These are phyloP conservation scores for Bombus cullumanus DNA, from an alignment of 1,140 invertebrate species.

Conservation along the genomic window DNA sequence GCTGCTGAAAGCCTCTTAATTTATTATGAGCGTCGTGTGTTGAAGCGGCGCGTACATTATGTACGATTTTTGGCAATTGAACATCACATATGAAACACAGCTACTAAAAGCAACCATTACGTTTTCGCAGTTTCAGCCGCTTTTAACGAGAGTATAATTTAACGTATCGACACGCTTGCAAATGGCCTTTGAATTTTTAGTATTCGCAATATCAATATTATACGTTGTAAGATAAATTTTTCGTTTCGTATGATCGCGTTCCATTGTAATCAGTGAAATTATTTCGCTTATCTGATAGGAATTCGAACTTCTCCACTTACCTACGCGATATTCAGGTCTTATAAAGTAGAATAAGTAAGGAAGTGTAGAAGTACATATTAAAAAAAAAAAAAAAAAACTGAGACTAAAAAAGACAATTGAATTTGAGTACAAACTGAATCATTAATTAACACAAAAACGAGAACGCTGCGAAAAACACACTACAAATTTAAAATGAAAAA, in stretches of 20 bases:
- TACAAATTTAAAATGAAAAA: too few species aligned
- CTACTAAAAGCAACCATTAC: constrained; percentile 44
- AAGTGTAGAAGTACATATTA: too few species aligned
- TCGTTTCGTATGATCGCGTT: not conserved
- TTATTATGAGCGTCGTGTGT: constrained; percentile 33
- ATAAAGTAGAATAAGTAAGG: too few species aligned
- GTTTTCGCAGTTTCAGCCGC: constrained; percentile 34
- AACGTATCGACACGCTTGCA: constrained; percentile 10
- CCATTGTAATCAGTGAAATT: too few species aligned
- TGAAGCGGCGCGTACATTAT: constrained; percentile 42
- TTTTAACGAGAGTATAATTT: constrained; percentile 40
- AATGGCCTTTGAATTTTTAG: constrained; percentile 27
- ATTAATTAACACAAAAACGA: too few species aligned
- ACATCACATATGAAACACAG: constrained; percentile 16
- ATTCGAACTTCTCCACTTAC: too few species aligned
- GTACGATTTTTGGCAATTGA: constrained; percentile 50
- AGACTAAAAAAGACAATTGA: too few species aligned
- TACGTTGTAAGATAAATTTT: constrained; percentile 10
- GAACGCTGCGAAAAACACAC: too few species aligned
- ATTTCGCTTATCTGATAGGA: too few species aligned
- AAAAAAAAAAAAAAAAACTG: too few species aligned
- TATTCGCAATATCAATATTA: not conserved
- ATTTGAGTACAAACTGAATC: too few species aligned
- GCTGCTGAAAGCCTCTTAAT: constrained; percentile 53
- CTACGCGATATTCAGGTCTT: too few species aligned